Evolutionary conservation across 1,140 invertebrate species (phyloP).

Genomic region (Zophobas morio): DNA sequence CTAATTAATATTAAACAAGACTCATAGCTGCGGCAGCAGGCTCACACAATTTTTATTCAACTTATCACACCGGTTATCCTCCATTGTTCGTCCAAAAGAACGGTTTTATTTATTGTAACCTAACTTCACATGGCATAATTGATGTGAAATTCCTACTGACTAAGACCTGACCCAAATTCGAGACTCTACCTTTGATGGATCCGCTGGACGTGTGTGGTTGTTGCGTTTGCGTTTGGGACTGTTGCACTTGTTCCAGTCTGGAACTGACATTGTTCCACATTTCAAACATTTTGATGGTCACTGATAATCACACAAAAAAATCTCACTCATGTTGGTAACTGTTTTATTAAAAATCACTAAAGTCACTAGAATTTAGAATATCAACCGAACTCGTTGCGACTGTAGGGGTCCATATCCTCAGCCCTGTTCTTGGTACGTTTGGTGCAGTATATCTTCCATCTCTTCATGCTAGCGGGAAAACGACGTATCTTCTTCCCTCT

Average conservation of each 20-base stretch:
- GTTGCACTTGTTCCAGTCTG: conserved; percentile 81
- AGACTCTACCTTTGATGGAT: conserved; percentile 85
- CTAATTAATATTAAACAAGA: conserved; percentile 23
- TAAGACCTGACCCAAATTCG: neutral
- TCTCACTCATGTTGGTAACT: conserved; percentile 25
- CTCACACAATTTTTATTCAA: conserved; percentile 29
- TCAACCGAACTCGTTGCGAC: conserved; percentile 58
- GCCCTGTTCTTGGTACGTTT: conserved; percentile 65
- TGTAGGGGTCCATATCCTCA: conserved; percentile 54
- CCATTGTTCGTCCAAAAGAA: conserved; percentile 30
- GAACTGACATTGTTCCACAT: conserved; percentile 89
- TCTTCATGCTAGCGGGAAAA: conserved; percentile 62
- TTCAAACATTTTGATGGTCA: conserved; percentile 85
- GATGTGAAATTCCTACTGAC: conserved; percentile 9
- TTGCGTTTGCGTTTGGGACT: conserved; percentile 77
- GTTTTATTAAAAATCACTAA: conserved; percentile 2
- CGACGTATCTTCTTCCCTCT: conserved; percentile 43
- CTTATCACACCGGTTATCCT: neutral
- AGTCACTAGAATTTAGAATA: conserved; percentile 12
- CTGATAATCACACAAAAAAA: conserved; percentile 35
- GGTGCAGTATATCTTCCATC: conserved; percentile 65
- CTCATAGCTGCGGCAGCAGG: conserved; percentile 5
- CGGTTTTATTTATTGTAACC: conserved; percentile 24
- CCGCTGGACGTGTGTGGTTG: conserved; percentile 84
- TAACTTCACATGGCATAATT: conserved; percentile 1